These are phyloP conservation scores for Symphodus melops DNA, from an alignment of 2,113 vertebrate genomes.

Conservation along the genomic window DNA sequence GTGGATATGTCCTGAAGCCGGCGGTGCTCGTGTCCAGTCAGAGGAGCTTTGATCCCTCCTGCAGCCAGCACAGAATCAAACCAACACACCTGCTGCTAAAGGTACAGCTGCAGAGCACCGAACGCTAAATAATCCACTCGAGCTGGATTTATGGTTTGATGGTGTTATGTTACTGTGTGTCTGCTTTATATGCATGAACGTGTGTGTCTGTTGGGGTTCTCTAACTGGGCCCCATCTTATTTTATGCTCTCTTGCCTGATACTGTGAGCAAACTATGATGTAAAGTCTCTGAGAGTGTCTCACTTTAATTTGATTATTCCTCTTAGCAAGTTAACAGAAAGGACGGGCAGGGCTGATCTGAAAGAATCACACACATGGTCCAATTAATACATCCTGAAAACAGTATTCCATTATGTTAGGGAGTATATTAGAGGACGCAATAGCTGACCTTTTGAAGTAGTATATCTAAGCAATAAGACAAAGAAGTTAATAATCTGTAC, in stretches of 20 bases:
- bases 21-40: constrained; percentile 74
- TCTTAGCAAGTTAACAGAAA: constrained; percentile 39
- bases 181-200: constrained; percentile 1
- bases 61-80: constrained; percentile 29
- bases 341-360: constrained; percentile 28
- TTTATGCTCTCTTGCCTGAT: constrained; percentile 45
- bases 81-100: constrained; percentile 80
- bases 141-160: constrained; percentile 50
- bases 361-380: constrained; percentile 51
- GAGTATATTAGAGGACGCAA: constrained; percentile 11
- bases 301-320: constrained; percentile 66
- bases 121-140: constrained; percentile 29
- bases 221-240: constrained; percentile 25
- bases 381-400: constrained; percentile 62
- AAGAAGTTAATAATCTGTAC: neutral
- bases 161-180: constrained; percentile 34
- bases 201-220: constrained; percentile 36
- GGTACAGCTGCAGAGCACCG: constrained; percentile 55
- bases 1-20: constrained; percentile 90
- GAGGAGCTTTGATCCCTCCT: constrained; percentile 77
- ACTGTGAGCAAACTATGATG: constrained; percentile 57
- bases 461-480: constrained; percentile 1
- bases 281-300: constrained; percentile 56
- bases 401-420: constrained; percentile 23
- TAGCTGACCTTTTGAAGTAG: constrained; percentile 20